Evolutionary conservation across 2,113 vertebrate species (phyloP), one percentile per base, ranked within the genome.

Genomic region (Patagioenas fasciata): DNA sequence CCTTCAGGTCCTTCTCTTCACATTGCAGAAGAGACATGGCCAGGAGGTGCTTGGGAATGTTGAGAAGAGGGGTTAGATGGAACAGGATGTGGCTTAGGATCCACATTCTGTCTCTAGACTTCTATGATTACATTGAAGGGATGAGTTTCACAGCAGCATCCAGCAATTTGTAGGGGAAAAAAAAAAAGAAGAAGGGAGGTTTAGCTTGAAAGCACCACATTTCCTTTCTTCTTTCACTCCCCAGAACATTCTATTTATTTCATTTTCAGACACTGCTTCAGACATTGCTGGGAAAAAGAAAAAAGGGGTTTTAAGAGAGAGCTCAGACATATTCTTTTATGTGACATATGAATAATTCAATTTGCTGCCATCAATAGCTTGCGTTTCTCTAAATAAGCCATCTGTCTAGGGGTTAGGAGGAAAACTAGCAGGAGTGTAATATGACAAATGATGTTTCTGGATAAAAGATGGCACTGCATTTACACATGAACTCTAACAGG

Each of bases 261-360:
- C 48, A 2, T 73, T 93, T 93, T 94, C 93, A 90, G 50, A 79
- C 56, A 93, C 86, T 72, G 85, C 73, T 92, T 69, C 56, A 67
- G 94, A 62, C 4, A 6, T 89, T 70, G 58, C 66, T 72, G 87
- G 75, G 56, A 58, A 91, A 91, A 83, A 93, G 36, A 78, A 61
- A 80, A 80, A 56, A 58, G 20, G 34, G 21, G 44, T 94, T 94
- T 96, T 80, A 93, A 87, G 91, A 93, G 70, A 77, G 64, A 87
- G 83, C 77, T 78, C 61, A 48, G 93, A 93, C 92, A 42, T 69
- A 77, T 75, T 95, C 58, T 95, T 97, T 97, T 85, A 94, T 77
- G 80, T 5, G 18, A 93, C 8, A 60, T 58, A 95, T 92, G 82
- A 97, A 96, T 96, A 97, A 97, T 96, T 96, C 73, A 95, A 96